phyloP scores from a whole-genome alignment of 2,888 invertebrate species.

The Ctena decussata region DNA sequence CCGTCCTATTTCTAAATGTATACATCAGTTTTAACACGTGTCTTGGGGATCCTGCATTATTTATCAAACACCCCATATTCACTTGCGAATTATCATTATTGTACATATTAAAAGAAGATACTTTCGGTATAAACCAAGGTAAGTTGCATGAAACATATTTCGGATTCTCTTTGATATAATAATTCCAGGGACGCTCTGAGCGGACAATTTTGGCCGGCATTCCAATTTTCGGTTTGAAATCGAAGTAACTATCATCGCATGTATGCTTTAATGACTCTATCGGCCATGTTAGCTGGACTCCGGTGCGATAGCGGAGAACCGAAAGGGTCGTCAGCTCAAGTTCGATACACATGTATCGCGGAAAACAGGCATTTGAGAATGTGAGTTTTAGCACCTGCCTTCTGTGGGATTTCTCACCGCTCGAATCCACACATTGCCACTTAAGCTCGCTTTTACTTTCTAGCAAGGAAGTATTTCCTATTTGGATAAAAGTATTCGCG shows the following conservation, averaged over 20 bases:
- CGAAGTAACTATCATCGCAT: constrained; percentile 61
- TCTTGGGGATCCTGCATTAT: constrained; percentile 31
- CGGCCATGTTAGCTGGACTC: constrained; percentile 60
- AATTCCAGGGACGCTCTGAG: constrained; percentile 57
- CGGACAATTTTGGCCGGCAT: constrained; percentile 36
- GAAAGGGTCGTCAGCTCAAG: constrained; percentile 56
- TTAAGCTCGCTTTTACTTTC: constrained; percentile 26
- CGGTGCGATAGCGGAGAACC: constrained; percentile 55
- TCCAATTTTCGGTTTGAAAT: constrained; percentile 37
- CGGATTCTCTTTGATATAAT: constrained; percentile 53
- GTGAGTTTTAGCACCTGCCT: constrained; percentile 54
- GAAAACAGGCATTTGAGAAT: constrained; percentile 60
- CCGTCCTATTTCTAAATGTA: constrained; percentile 28
- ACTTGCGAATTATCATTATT: constrained; percentile 28
- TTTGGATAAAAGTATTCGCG: constrained; percentile 37
- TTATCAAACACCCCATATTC: constrained; percentile 50
- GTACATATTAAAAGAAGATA: constrained; percentile 54
- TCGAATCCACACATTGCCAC: constrained; percentile 60
- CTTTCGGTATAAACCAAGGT: constrained; percentile 65
- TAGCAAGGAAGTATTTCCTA: constrained; percentile 51
- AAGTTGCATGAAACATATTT: constrained; percentile 56
- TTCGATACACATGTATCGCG: constrained; percentile 62
- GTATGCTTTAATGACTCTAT: constrained; percentile 52
- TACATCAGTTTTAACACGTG: constrained; percentile 53
- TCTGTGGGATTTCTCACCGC: not conserved